phyloP scores from a whole-genome alignment of 2,797 vertebrate species.

The Podarcis lilfordi region DNA sequence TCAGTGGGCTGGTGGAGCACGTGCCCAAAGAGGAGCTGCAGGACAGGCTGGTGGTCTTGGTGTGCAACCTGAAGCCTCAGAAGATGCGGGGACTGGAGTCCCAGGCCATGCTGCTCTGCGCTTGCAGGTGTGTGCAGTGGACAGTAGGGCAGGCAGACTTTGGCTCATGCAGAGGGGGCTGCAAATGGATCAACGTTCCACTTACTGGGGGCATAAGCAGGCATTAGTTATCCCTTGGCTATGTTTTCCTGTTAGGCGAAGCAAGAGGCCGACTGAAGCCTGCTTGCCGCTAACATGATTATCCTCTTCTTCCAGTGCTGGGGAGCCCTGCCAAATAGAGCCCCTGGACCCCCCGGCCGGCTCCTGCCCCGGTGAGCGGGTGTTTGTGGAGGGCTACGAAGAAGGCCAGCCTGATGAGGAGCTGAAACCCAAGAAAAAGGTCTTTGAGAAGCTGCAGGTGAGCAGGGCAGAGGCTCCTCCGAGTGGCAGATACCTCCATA shows the following conservation, averaged over 20 bases:
- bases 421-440: slow-evolving; percentile 96
- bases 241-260: background rate
- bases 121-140: slow-evolving; percentile 79
- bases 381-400: slow-evolving; percentile 92
- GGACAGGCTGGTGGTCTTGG: slow-evolving; percentile 89
- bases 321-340: slow-evolving; percentile 87
- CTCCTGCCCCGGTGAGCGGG: slow-evolving; percentile 86
- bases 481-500: no score
- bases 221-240: background rate
- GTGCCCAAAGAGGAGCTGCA: slow-evolving; percentile 88
- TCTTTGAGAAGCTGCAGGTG: slow-evolving; percentile 98
- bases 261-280: background rate
- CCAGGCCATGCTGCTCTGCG: slow-evolving; percentile 96
- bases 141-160: fast-evolving
- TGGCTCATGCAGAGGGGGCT: background rate
- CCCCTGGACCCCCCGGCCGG: slow-evolving; percentile 91
- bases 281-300: background rate
- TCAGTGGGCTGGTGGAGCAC: slow-evolving; percentile 93
- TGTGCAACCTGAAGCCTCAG: slow-evolving; percentile 96
- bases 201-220: background rate
- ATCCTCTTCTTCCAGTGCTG: slow-evolving; percentile 77
- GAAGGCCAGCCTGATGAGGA: slow-evolving; percentile 86
- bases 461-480: background rate
- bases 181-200: no score
- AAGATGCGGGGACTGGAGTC: slow-evolving; percentile 98